Base-by-base conservation (phyloP, 1,140 invertebrate species). In the Macrocentrus cingulum region DNA sequence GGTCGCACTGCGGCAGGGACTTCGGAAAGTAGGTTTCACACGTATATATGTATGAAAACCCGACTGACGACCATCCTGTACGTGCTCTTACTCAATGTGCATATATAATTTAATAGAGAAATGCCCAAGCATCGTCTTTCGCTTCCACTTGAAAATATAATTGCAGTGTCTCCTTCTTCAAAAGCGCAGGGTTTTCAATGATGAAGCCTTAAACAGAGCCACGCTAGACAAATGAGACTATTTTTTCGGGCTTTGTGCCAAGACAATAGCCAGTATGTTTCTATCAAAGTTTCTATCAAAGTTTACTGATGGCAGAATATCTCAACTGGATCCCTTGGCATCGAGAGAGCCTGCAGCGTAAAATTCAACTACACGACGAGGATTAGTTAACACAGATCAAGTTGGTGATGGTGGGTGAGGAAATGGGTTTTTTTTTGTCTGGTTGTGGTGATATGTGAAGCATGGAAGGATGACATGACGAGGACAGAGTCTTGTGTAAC, bases 1-100 rank as follows among this genome's bases (percentile, higher is more conserved):
- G 49, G 49, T 52, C 49, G 49, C 49, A 52, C 39, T 52, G 49
- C 49, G 49, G 49, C 49, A 52, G 34, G 39, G 39, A 37, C 32
- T 34, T 36, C 42, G 20, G 16, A 52, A n/a, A 52, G 32, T 52
- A 16, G 7, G 36, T 37, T 37, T 37, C n/a, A n/a, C n/a, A n/a
- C n/a, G n/a, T 5, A 50, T 29, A 32, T 18, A n/a, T 8, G n/a
- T 37, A n/a, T 52, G 32, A 8, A 36, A n/a, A 39, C 36, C 2
- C n/a, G n/a, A n/a, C 32, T 18, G 18, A 52, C 9, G 15, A 39
- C 2, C 18, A 5, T 51, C 32, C 13, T 9, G 7, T 23, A 50
- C 36, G 36, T 39, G 36, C 13, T 39, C 36, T n/a, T n/a, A 39
- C 36, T 8, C 15, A 8, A 39, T 39, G n/a, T n/a, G 36, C 36